These are phyloP conservation scores for Botia almorhae DNA, from an alignment of 2,797 vertebrate genomes.

Conservation along the genomic window DNA sequence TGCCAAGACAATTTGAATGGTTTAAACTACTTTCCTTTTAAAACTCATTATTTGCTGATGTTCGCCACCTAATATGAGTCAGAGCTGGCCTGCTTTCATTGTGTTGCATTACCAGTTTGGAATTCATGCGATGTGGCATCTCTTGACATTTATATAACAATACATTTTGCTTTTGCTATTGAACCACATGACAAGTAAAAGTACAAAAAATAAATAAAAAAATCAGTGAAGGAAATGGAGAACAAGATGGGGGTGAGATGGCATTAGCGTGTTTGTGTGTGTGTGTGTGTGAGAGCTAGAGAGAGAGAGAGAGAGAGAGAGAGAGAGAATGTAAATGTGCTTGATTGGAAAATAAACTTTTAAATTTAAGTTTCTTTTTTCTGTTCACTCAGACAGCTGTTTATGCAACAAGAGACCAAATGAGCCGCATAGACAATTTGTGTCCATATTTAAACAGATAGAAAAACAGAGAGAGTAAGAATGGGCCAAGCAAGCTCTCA, in stretches of 20 bases:
- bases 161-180: not conserved
- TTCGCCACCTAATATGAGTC: conserved; percentile 15
- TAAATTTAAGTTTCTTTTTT: not conserved
- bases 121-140: conserved; percentile 5
- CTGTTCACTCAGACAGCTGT: conserved; percentile 16
- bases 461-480: conserved; percentile 6
- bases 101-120: conserved; percentile 10
- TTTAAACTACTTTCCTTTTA: not conserved
- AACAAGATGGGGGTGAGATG: not conserved
- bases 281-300: not conserved
- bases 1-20: not conserved
- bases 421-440: conserved; percentile 15
- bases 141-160: conserved; percentile 30
- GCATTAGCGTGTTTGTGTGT: not conserved
- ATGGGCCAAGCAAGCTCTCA: not conserved
- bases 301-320: not conserved
- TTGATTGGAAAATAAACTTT: not conserved
- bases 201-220: not conserved
- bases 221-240: conserved; percentile 5
- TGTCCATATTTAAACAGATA: conserved; percentile 29
- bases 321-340: not conserved
- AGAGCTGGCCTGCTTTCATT: conserved; percentile 10
- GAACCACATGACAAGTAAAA: not conserved
- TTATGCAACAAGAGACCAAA: conserved; percentile 34
- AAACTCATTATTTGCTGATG: not conserved